Conservation (phyloP, 2,113 vertebrate genomes). For the Sylvia atricapilla region DNA sequence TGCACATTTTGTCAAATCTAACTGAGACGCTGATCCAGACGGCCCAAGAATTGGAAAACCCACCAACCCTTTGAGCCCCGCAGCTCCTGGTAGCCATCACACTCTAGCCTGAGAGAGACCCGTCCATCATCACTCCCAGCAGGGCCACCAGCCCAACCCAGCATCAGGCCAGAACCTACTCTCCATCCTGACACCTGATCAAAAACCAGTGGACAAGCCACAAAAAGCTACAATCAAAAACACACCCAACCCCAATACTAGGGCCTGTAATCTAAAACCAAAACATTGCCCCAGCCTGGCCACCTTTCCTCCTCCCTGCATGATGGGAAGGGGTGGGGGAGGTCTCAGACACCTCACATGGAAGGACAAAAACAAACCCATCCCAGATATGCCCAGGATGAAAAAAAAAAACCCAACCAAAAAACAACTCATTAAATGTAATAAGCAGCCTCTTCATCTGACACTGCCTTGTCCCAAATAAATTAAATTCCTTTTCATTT, state of each 20-base stretch:
- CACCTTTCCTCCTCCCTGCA: neutral
- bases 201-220: neutral
- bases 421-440: slow-evolving; percentile 76
- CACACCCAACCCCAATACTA: neutral
- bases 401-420: neutral
- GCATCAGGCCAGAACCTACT: neutral
- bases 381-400: slow-evolving; percentile 73
- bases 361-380: slow-evolving; percentile 73
- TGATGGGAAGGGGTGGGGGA: slow-evolving; percentile 4
- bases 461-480: slow-evolving; percentile 85
- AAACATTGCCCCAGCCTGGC: slow-evolving; percentile 2
- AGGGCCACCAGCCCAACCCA: neutral
- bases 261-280: slow-evolving; percentile 19
- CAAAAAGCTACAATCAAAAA: neutral
- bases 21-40: neutral
- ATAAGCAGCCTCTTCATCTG: slow-evolving; percentile 78
- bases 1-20: neutral
- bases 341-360: slow-evolving; percentile 44
- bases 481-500: slow-evolving; percentile 85
- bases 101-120: neutral
- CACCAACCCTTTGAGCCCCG: neutral
- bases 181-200: neutral
- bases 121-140: neutral
- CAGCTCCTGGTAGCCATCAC: neutral
- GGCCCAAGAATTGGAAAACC: neutral